A percentile compares a stretch with the other conserved stretches of the same genome.
Evolutionary conservation across 2,888 invertebrate genomes (phyloP).

Genomic region (Tenthredo distinguenda): DNA sequence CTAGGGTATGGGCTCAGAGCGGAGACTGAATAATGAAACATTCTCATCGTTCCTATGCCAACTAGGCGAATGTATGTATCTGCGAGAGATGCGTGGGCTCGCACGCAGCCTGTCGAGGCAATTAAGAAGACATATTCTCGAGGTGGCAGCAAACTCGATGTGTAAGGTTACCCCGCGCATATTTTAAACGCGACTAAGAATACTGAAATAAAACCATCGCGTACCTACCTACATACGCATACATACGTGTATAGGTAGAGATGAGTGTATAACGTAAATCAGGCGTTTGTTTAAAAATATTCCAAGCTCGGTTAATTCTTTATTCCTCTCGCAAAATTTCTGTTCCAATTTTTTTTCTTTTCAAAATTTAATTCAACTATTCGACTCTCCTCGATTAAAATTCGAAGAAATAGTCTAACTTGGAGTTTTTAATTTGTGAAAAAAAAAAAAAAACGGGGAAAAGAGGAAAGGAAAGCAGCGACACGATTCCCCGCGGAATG

Average conservation of each 20-base stretch:
- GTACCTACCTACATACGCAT: background rate
- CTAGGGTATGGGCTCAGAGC: too few species aligned
- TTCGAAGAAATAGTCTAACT: too few species aligned
- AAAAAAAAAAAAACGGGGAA: too few species aligned
- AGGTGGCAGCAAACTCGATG: background rate
- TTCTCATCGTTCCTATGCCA: background rate
- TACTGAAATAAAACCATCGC: slow-evolving; percentile 24
- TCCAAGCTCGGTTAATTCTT: slow-evolving; percentile 34
- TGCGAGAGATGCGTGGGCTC: background rate
- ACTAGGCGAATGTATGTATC: background rate
- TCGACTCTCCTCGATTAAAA: too few species aligned
- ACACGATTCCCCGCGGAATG: background rate
- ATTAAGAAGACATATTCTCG: slow-evolving; percentile 7
- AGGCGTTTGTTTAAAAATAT: slow-evolving; percentile 24
- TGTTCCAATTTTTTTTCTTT: background rate
- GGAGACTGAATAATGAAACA: background rate
- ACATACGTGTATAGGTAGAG: background rate
- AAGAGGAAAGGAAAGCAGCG: background rate
- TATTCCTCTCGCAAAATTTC: background rate
- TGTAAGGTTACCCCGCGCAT: background rate
- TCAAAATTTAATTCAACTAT: background rate
- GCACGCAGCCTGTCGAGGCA: background rate
- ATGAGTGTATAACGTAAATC: background rate
- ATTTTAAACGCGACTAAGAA: slow-evolving; percentile 27
- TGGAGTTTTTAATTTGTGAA: slow-evolving; percentile 13